These are phyloP conservation scores for Euplagia quadripunctaria DNA, from an alignment of 2,888 invertebrate genomes.

Conservation along the genomic window DNA sequence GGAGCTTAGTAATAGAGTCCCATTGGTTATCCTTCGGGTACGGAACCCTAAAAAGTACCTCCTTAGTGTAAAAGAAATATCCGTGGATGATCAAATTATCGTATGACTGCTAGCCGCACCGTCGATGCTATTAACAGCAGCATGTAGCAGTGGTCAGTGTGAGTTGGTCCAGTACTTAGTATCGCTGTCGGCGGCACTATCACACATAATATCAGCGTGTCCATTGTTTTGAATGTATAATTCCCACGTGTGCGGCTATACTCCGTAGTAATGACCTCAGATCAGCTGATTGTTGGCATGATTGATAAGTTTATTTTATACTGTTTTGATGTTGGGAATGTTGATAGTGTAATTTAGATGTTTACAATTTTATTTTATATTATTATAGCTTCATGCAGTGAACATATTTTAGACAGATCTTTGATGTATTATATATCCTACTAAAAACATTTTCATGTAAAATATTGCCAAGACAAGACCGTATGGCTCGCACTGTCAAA, in stretches of 20 bases:
- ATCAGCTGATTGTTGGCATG: constrained; percentile 47
- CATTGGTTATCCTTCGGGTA: too few species aligned
- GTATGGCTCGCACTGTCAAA: too few species aligned
- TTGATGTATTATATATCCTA: too few species aligned
- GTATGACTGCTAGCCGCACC: background rate
- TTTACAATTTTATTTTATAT: constrained; percentile 1
- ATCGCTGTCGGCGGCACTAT: constrained; percentile 32
- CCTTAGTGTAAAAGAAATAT: too few species aligned
- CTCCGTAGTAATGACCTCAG: constrained; percentile 72
- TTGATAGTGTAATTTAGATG: constrained; percentile 13
- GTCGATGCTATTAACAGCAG: background rate
- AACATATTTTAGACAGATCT: too few species aligned
- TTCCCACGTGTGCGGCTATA: constrained; percentile 70
- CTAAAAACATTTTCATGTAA: too few species aligned
- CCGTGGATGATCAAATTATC: background rate
- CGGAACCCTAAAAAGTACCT: too few species aligned
- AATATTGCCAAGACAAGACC: too few species aligned
- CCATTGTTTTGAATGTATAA: constrained; percentile 67
- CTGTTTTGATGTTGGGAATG: constrained; percentile 37
- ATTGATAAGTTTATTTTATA: constrained; percentile 51
- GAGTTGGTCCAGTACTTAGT: constrained; percentile 24
- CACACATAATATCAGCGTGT: constrained; percentile 49
- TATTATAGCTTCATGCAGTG: background rate
- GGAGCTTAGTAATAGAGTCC: too few species aligned
- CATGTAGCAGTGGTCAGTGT: constrained; percentile 32